A percentile compares a stretch with the other conserved stretches of the same genome.
These are phyloP conservation scores for Cataglyphis hispanica DNA, from an alignment of 1,140 invertebrate species.

Conservation along the genomic window DNA sequence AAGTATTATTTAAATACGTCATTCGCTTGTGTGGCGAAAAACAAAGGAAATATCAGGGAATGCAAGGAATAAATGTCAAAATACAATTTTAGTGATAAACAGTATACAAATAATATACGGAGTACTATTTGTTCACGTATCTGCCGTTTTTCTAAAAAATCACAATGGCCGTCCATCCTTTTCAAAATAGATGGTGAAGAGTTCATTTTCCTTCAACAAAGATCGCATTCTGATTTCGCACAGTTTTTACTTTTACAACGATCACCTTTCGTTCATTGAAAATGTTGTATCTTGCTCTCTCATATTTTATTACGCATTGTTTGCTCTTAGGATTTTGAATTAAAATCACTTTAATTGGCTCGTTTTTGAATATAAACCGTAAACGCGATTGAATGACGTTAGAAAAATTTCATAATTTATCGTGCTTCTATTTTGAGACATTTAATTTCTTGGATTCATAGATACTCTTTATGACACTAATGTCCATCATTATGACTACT, in stretches of 20 bases:
- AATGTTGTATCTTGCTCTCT: not conserved
- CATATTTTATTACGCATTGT: too few species aligned
- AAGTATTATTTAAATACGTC: constrained; percentile 4
- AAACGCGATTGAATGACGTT: too few species aligned
- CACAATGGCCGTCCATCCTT: constrained; percentile 3
- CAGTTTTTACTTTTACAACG: not conserved
- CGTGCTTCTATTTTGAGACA: too few species aligned
- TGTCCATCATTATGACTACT: too few species aligned
- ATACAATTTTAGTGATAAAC: not conserved
- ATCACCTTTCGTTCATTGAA: not conserved
- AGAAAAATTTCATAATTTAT: too few species aligned
- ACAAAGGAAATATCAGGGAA: not conserved
- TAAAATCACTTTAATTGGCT: not conserved
- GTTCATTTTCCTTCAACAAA: not conserved
- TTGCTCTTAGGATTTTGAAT: not conserved
- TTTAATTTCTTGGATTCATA: too few species aligned
- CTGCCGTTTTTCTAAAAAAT: not conserved
- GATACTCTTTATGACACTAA: too few species aligned
- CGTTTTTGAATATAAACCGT: not conserved
- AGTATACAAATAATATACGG: too few species aligned
- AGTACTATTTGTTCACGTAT: not conserved
- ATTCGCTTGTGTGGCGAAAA: not conserved
- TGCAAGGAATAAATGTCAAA: not conserved
- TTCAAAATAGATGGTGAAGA: not conserved
- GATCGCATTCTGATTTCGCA: not conserved